Conservation (phyloP, 35 echinoderm and acorn worm species). For the Patiria miniata region DNA sequence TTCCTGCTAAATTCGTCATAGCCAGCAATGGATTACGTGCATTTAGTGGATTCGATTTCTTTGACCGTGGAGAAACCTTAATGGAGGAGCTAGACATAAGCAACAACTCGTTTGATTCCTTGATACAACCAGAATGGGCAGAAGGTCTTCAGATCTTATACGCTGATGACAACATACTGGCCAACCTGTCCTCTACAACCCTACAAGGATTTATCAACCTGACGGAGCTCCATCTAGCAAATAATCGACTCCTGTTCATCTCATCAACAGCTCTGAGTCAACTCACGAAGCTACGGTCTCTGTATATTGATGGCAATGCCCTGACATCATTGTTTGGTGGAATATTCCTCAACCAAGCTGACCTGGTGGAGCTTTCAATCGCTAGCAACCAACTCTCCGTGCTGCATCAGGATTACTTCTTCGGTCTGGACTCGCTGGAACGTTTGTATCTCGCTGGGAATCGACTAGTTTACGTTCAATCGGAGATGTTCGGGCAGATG, state of each 20-base stretch:
- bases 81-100: neutral
- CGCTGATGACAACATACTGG: neutral
- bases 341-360: neutral
- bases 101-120: neutral
- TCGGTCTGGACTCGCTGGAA: neutral
- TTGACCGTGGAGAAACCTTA: too few species aligned
- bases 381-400: neutral
- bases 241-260: neutral
- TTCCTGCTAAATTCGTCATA: too few species aligned
- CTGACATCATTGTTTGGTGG: conserved; percentile 16
- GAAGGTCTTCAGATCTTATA: neutral
- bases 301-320: conserved; percentile 4
- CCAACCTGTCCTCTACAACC: conserved; percentile 8
- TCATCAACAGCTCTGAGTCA: neutral
- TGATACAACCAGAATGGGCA: conserved; percentile 1
- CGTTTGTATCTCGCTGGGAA: neutral
- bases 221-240: neutral
- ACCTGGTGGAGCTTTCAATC: neutral
- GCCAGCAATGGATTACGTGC: too few species aligned
- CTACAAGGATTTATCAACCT: neutral
- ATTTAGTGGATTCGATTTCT: too few species aligned
- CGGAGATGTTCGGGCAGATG: neutral
- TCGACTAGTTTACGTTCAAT: neutral
- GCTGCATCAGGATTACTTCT: neutral
- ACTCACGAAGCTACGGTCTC: neutral